phyloP scores from a whole-genome alignment of 2,888 invertebrate genomes.

The Platynereis dumerilii region DNA sequence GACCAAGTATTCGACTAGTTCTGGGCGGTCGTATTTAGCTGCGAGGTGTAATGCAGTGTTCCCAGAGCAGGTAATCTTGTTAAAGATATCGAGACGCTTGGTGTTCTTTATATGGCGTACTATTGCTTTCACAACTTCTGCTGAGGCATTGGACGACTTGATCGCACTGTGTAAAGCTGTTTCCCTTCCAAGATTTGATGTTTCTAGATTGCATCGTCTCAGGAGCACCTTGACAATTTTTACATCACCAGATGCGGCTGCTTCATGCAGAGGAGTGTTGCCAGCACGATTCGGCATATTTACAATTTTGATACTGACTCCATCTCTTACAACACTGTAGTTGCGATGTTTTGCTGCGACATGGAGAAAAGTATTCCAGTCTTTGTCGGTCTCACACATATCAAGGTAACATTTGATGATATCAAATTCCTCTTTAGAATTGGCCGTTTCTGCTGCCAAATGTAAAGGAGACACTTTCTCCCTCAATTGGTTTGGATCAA shows the following conservation, averaged over 20 bases:
- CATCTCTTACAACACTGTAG: constrained; percentile 40
- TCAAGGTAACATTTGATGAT: no score
- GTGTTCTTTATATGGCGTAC: background rate
- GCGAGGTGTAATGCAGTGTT: constrained; percentile 29
- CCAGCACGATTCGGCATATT: constrained; percentile 46
- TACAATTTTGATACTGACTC: constrained; percentile 36
- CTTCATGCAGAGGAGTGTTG: constrained; percentile 54
- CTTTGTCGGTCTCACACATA: constrained; percentile 39
- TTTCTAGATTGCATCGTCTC: background rate
- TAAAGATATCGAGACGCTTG: background rate
- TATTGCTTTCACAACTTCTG: no score
- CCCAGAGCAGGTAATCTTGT: constrained; percentile 43
- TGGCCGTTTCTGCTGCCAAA: no score
- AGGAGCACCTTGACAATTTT: constrained; percentile 43
- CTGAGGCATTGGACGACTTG: no score
- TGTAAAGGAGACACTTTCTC: no score
- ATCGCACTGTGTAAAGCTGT: background rate
- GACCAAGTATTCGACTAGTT: background rate
- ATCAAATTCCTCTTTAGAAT: no score
- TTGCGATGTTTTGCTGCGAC: constrained; percentile 46
- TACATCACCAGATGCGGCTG: constrained; percentile 47
- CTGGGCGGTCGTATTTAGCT: background rate
- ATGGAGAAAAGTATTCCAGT: constrained; percentile 50
- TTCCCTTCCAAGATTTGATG: background rate
- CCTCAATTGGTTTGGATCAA: no score